Evolutionary conservation across 2,888 invertebrate species (phyloP), one percentile per base, ranked within the genome.

Genomic region (Latrodectus elegans): DNA sequence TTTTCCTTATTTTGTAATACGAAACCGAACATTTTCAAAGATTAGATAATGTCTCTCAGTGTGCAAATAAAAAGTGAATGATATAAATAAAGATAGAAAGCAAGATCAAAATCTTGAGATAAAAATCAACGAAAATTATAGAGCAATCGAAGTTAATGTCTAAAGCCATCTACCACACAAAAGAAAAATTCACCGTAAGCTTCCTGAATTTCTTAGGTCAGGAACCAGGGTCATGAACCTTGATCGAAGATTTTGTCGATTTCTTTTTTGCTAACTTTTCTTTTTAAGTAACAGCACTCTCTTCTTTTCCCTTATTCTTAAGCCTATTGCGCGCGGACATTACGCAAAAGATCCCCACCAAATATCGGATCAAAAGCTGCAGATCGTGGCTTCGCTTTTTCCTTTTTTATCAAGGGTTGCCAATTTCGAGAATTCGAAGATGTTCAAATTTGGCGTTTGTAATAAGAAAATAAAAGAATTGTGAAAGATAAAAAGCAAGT

Each of bases 141-240:
- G 38, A 52, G 71, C 4, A 22, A 68, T 52, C 52, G 17, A 15
- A 17, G 51, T n/a, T 52, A 72, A 72, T 72, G 52, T 52, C 17
- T 70, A 17, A 51, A 76, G 67, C 65, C 76, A 52, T 65, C 67
- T 22, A 52, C 52, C 65, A 51, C 53, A 67, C 52, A 68, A 68
- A 55, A 55, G 74, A 74, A 72, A 72, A 26, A 60, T 60, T 60
- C 52, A 60, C 49, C 52, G 73, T 75, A 70, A 75, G 77, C 77
- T 84, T 84, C 84, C 64, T 71, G 76, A 68, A 82, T 75, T 82
- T 73, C 67, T 53, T 38, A 75, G 82, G 68, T 74, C 68, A 60
- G 76, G 67, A 60, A 75, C 75, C 38, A 76, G 65, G 84, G 84
- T 84, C 84, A 84, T 84, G 77, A 76, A 84, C 84, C 65, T 72